phyloP scores from a whole-genome alignment of 30 jellyfish, hydroid and myxozoan genomes.

The Turritopsis dohrnii region DNA sequence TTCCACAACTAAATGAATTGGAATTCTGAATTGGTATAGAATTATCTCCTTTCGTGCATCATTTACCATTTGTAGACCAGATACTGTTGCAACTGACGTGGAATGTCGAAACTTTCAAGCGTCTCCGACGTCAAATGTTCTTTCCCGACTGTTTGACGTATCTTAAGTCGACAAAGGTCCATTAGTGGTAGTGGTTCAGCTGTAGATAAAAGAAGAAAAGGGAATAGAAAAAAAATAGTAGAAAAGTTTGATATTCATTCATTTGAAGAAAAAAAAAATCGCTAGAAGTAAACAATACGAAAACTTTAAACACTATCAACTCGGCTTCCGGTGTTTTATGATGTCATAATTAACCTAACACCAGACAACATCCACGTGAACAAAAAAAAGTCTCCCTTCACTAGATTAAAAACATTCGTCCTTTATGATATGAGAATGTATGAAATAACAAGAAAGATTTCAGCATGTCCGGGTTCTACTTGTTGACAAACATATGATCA shows the following conservation, averaged over 20 bases:
- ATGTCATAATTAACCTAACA: neutral
- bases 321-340: neutral
- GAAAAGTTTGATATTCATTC: neutral
- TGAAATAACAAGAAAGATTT: neutral
- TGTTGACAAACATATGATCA: neutral
- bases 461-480: neutral
- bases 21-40: too few relatives aligned
- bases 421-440: neutral
- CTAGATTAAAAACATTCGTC: neutral
- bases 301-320: neutral
- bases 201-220: conserved; percentile 24
- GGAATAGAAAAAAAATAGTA: neutral
- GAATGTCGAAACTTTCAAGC: conserved; percentile 58
- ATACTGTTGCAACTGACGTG: conserved; percentile 68
- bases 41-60: neutral
- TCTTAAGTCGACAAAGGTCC: conserved; percentile 83
- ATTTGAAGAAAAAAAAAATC: neutral
- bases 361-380: neutral
- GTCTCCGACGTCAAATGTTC: conserved; percentile 76
- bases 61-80: conserved; percentile 86
- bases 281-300: neutral
- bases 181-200: conserved; percentile 96
- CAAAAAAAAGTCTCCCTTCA: neutral
- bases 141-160: conserved; percentile 82
- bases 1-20: too few relatives aligned